Evolutionary conservation across 1,140 invertebrate species (phyloP), one percentile per base, ranked within the genome.

Genomic region (Hesperophylax magnus): DNA sequence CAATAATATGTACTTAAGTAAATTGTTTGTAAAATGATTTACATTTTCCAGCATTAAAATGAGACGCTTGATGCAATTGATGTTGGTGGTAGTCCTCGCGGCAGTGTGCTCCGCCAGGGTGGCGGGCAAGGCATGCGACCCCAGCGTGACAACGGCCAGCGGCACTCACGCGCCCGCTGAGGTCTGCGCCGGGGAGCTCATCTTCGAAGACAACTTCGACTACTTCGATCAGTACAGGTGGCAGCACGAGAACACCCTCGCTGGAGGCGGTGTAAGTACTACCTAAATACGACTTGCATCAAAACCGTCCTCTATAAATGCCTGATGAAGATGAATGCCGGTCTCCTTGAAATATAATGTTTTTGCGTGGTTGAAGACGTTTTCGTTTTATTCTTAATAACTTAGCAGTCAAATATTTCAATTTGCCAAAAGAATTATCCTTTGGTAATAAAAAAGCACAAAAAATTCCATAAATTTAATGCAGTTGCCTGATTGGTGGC

Each of bases 201-300:
- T 94, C 83, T 94, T 94, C 82, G 87, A 92, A 72, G 94, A 94
- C 54, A 89, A 93, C 24, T 94, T 94, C 85, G 88, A 93, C 53
- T 86, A 84, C 20, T 88, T 94, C 2, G 89, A 94, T 83, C 86
- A 92, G 9, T 86, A 91, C 77, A 91, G 89, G 65, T 94, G 93
- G 94, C 89, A 93, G 84, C 93, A 94, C 85, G 93, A 94, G 86
- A 91, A 92, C 63, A 94, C 93, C 0, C 87, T 94, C n/a, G 87
- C 90, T 18, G 93, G 93, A 8, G 93, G 93, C 80, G 93, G 93
- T 27, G 92, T 93, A 87, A 90, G 91, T 90, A 79, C 53, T 54
- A 56, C 20, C 20, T 56, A 6, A 56, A 56, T 24, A 61, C 58
- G 24, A 20, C 1, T 58, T 61, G 20, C 11, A 24, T 22, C 24